A percentile compares a stretch with the other conserved stretches of the same genome.
Conservation (phyloP, 1,140 invertebrate genomes). For the Cydia amplana region DNA sequence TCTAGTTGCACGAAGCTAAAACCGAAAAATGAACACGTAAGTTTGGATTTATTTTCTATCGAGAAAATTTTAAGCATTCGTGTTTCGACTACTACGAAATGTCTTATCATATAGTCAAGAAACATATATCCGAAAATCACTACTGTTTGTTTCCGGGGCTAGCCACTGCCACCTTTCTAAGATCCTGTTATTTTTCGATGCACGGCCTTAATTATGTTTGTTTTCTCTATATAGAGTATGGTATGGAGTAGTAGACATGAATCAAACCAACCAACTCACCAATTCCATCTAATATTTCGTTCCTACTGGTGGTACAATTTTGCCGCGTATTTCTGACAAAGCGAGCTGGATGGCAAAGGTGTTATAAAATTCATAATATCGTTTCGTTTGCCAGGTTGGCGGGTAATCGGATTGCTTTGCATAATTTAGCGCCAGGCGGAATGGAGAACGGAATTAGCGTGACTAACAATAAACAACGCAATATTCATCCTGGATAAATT, state of each 20-base stretch:
- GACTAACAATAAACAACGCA: neutral
- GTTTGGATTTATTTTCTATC: too few species aligned
- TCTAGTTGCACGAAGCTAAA: too few species aligned
- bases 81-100: too few species aligned
- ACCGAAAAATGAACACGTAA: too few species aligned
- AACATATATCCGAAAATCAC: too few species aligned
- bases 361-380: slow-evolving; percentile 32
- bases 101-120: too few species aligned
- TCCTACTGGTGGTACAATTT: neutral
- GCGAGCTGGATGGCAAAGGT: neutral
- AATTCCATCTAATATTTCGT: neutral
- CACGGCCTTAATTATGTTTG: too few species aligned
- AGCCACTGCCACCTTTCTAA: too few species aligned
- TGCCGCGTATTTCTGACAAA: slow-evolving; percentile 12
- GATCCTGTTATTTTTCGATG: too few species aligned
- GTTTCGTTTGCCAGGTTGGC: slow-evolving; percentile 1
- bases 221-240: too few species aligned
- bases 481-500: neutral
- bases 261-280: slow-evolving; percentile 38
- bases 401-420: slow-evolving; percentile 20
- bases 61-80: too few species aligned
- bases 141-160: too few species aligned
- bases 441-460: neutral
- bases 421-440: slow-evolving; percentile 3
- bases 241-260: slow-evolving; percentile 23